Evolutionary conservation across 35 echinoderm and acorn worm species (phyloP), one percentile per base, ranked within the genome.

Genomic region (Chiridota heheva): DNA sequence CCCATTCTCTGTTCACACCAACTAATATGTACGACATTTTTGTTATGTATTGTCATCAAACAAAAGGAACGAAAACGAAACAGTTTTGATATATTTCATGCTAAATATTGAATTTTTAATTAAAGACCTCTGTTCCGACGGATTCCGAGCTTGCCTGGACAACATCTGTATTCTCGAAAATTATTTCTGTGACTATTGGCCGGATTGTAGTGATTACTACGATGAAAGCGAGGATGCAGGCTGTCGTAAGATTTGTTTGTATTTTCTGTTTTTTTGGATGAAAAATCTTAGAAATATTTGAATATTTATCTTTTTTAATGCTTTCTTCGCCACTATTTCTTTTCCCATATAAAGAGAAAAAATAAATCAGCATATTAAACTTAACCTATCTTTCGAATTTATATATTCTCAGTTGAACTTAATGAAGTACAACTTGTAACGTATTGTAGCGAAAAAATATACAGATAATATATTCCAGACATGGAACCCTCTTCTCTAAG

Each of bases 121-220:
- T 27, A 27, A 22, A 77, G 72, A 40, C 4, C 55, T 60, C 32
- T 86, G 84, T 67, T 72, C 56, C 17, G 71, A 32, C 27, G 44
- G 71, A 36, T 62, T 61, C 5, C 57, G 44, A 27, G 27, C 70
- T 18, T 86, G 84, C 37, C 81, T 72, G 32, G 88, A 91, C 44
- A 82, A 82, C 44, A 91, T 62, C 17, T 91, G 88, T 47, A 77
- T 91, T 26, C 88, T 73, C 76, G 63, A 77, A n/a, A 63, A 78
- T 18, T 91, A 84, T 41, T 65, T 91, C 34, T 91, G 88, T 79
- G 88, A 91, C 29, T 42, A 36, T 22, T 85, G 72, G 34, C 88
- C 88, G 26, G 88, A 91, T 48, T 91, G 88, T 63, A 41, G 67
- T 2, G 73, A 91, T 67, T 68, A 76, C 51, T 91, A 91, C 56